phyloP scores from a whole-genome alignment of 2,113 vertebrate species.

The Tauraco erythrolophus region DNA sequence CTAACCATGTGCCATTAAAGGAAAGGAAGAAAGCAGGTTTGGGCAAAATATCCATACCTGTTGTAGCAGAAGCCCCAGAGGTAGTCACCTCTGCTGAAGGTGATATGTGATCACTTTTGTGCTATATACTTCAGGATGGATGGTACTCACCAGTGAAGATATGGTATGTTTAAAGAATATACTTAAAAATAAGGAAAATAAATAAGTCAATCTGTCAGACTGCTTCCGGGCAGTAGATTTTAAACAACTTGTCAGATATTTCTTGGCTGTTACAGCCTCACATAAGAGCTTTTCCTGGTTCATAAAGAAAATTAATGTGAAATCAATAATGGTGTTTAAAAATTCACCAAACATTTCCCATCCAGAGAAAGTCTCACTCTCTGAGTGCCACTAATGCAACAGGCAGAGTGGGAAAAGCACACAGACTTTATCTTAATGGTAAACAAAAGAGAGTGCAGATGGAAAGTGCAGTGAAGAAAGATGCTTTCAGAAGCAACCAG shows the following conservation, averaged over 20 bases:
- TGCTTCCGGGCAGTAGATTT: conserved; percentile 11
- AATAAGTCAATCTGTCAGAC: neutral
- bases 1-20: neutral
- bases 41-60: neutral
- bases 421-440: neutral
- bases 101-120: neutral
- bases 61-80: neutral
- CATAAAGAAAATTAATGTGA: conserved; percentile 36
- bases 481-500: neutral
- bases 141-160: neutral
- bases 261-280: neutral
- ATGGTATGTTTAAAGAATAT: neutral
- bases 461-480: neutral
- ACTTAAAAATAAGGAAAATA: neutral
- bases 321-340: conserved; percentile 55
- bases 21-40: neutral
- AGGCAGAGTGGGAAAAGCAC: neutral
- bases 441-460: neutral
- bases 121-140: neutral
- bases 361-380: neutral
- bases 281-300: conserved; percentile 20
- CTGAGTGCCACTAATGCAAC: neutral
- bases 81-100: neutral
- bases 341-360: conserved; percentile 7
- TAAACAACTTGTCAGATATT: conserved; percentile 50